These are phyloP conservation scores for Drosophila pectinifera DNA, from an alignment of 1,140 invertebrate genomes.

Conservation along the genomic window DNA sequence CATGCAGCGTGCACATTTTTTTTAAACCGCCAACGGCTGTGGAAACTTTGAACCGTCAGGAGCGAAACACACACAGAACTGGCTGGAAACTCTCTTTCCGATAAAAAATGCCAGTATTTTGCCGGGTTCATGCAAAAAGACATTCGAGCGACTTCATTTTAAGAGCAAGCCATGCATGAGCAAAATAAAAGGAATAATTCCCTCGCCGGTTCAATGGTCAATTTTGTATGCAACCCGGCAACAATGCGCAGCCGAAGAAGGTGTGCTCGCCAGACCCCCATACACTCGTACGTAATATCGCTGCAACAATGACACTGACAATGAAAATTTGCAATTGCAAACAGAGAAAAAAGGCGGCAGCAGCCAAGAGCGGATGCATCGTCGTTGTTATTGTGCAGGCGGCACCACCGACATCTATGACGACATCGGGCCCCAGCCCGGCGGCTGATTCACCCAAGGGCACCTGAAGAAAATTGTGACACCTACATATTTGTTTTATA, in stretches of 20 bases:
- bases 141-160: constrained; percentile 38
- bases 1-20: constrained; percentile 4
- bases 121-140: constrained; percentile 47
- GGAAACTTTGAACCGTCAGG: constrained; percentile 34
- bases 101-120: constrained; percentile 35
- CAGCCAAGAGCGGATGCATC: constrained; percentile 66
- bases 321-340: constrained; percentile 60
- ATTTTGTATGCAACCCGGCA: constrained; percentile 66
- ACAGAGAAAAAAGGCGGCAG: constrained; percentile 36
- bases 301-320: constrained; percentile 78
- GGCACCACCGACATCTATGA: constrained; percentile 62
- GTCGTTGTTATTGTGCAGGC: constrained; percentile 58
- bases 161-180: constrained; percentile 52
- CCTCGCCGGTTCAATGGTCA: constrained; percentile 69
- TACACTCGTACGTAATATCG: constrained; percentile 39
- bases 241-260: constrained; percentile 56
- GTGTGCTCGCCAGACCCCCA: constrained; percentile 23
- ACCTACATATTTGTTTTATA: neutral
- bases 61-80: constrained; percentile 11
- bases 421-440: constrained; percentile 51
- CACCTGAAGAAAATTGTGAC: neutral
- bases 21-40: constrained; percentile 17
- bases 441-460: constrained; percentile 33
- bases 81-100: constrained; percentile 28
- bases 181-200: constrained; percentile 50